A percentile compares a stretch with the other conserved stretches of the same genome.
Evolutionary conservation across 2,888 invertebrate genomes (phyloP).

Genomic region (Laothoe populi): DNA sequence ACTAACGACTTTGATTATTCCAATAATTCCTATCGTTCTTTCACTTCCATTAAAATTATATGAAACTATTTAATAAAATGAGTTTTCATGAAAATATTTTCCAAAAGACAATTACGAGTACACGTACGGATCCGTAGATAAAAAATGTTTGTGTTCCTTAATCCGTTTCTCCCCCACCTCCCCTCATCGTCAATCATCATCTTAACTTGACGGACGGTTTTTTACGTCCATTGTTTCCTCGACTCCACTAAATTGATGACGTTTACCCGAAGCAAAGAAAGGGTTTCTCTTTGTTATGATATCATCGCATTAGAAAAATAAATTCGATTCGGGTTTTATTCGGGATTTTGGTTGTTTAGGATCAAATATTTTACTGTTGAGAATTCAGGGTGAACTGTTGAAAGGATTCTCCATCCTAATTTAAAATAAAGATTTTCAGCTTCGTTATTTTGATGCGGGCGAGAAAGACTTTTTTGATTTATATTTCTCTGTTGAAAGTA

Average conservation of each 20-base stretch:
- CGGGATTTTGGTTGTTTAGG: conserved; percentile 15
- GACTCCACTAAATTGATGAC: conserved; percentile 58
- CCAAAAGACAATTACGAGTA: no score
- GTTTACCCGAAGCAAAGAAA: conserved; percentile 55
- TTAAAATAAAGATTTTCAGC: not conserved
- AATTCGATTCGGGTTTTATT: conserved; percentile 28
- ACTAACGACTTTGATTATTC: no score
- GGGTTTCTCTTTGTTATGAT: conserved; percentile 52
- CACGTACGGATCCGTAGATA: not conserved
- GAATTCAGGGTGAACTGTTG: conserved; percentile 7
- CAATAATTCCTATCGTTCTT: no score
- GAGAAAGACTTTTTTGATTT: no score
- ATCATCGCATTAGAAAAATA: conserved; percentile 38
- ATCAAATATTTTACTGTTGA: conserved; percentile 17
- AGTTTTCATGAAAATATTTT: no score
- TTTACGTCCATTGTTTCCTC: conserved; percentile 56
- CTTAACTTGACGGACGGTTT: conserved; percentile 43
- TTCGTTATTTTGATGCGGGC: not conserved
- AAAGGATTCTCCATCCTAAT: not conserved
- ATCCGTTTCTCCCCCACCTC: not conserved
- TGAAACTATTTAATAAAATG: no score
- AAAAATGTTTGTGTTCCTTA: not conserved
- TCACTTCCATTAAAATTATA: no score
- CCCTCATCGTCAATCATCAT: conserved; percentile 67
- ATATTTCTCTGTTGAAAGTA: no score